Base-by-base conservation (phyloP, 2,888 invertebrate species). In the Papilio gigon region DNA sequence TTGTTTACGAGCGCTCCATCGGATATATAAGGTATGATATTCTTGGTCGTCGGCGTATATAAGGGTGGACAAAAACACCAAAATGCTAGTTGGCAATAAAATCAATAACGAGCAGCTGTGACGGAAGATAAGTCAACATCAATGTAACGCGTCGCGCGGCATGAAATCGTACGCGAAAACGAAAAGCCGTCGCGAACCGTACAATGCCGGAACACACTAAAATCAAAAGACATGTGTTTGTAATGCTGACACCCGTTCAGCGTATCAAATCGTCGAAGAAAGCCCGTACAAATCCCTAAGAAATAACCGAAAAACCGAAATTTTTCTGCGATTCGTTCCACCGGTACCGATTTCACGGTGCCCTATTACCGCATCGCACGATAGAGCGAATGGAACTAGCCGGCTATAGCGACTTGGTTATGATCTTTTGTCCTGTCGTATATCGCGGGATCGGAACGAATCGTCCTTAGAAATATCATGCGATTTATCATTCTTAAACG, bases 251-350 rank as follows among this genome's bases (percentile, higher is more conserved):
- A 89, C 86, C 90, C 90, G 90, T 92, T 84, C 84, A 86, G 86
- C 91, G 88, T 73, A 75, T 80, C 91, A 82, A 92, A 92, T 92
- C 81, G 77, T 73, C 84, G 92, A 89, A 92, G 92, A 92, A 92
- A 92, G 89, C 84, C 92, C 91, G 90, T 92, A 87, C 87, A 92
- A 92, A 92, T 92, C 88, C 85, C 80, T 87, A 90, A 92, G 92
- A 92, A 92, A 92, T 89, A 90, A 92, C 91, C 92, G 92, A 92
- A 89, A 92, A 92, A 92, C 92, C 92, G 88, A 89, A 89, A 92
- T 91, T 90, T 92, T 92, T 90, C 91, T 88, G 91, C 90, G 82
- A 92, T 92, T 92, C 89, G 92, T 80, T 83, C 84, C 91, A 85
- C 82, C 75, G 74, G 60, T 75, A 75, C 75, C 82, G 89, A 92